Evolutionary conservation across 2,113 vertebrate species (phyloP).

Genomic region (Stigmatopora nigra): DNA sequence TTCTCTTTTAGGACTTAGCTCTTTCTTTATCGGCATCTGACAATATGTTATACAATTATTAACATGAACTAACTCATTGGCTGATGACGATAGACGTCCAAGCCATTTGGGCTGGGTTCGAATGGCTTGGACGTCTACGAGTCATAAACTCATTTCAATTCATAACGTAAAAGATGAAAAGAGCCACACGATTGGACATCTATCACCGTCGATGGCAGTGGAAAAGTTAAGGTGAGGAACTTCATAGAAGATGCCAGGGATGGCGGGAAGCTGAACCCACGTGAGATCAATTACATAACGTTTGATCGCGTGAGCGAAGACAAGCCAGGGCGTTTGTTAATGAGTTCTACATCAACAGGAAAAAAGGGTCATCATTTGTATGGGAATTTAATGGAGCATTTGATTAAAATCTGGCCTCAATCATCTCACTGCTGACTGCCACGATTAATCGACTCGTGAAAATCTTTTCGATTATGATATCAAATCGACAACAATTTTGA

Average conservation of each 20-base stretch:
- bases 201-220: too few relatives aligned
- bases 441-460: too few relatives aligned
- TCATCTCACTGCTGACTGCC: too few relatives aligned
- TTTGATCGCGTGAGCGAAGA: slow-evolving; percentile 14
- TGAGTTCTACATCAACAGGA: slow-evolving; percentile 1
- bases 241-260: background rate
- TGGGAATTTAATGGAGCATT: background rate
- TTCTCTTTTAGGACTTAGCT: slow-evolving; percentile 36
- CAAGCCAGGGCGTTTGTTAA: slow-evolving; percentile 6
- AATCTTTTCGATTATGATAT: too few relatives aligned
- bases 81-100: too few relatives aligned
- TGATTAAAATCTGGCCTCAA: background rate
- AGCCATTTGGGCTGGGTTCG: too few relatives aligned
- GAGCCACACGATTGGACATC: too few relatives aligned
- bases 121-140: too few relatives aligned
- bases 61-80: slow-evolving; percentile 8
- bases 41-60: slow-evolving; percentile 21
- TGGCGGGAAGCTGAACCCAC: slow-evolving; percentile 30
- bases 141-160: too few relatives aligned
- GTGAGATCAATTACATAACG: slow-evolving; percentile 53
- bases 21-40: slow-evolving; percentile 23
- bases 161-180: too few relatives aligned
- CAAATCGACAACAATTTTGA: too few relatives aligned
- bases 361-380: background rate
- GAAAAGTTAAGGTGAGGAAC: background rate